Evolutionary conservation across 2,797 vertebrate species (phyloP).

Genomic region (Helostoma temminkii): DNA sequence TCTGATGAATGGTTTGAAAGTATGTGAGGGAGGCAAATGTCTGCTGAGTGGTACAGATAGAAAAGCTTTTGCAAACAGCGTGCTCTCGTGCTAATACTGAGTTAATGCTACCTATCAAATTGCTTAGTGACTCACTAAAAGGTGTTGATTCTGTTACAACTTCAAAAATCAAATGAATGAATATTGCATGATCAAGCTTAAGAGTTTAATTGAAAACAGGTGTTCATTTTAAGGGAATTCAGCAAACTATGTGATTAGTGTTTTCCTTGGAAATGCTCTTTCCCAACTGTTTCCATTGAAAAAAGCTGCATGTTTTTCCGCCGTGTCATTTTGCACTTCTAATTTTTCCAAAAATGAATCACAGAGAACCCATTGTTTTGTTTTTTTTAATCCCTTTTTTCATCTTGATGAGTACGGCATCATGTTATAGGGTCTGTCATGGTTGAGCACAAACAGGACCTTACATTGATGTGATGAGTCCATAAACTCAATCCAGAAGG

Average conservation of each 20-base stretch:
- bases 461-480: constrained; percentile 7
- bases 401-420: constrained; percentile 17
- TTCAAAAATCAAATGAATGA: constrained; percentile 10
- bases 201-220: constrained; percentile 24
- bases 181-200: constrained; percentile 47
- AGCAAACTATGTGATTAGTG: constrained; percentile 26
- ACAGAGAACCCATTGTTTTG: constrained; percentile 15
- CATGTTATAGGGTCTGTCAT: constrained; percentile 9
- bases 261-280: constrained; percentile 29
- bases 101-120: constrained; percentile 18
- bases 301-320: constrained; percentile 57
- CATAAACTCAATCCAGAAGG: constrained; percentile 18
- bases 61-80: constrained; percentile 25
- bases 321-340: constrained; percentile 47
- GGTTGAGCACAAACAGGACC: constrained; percentile 25
- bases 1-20: constrained; percentile 1
- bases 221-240: constrained; percentile 35
- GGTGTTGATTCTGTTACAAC: constrained; percentile 18
- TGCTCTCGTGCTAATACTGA: constrained; percentile 9
- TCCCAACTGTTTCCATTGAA: constrained; percentile 12
- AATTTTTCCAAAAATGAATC: constrained; percentile 56
- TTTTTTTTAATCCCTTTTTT: constrained; percentile 26
- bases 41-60: constrained; percentile 9
- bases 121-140: constrained; percentile 17
- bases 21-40: constrained; percentile 1